Evolutionary conservation across 2,113 vertebrate species (phyloP), one percentile per base, ranked within the genome.

Genomic region (Petrocephalus microphthalmus): DNA sequence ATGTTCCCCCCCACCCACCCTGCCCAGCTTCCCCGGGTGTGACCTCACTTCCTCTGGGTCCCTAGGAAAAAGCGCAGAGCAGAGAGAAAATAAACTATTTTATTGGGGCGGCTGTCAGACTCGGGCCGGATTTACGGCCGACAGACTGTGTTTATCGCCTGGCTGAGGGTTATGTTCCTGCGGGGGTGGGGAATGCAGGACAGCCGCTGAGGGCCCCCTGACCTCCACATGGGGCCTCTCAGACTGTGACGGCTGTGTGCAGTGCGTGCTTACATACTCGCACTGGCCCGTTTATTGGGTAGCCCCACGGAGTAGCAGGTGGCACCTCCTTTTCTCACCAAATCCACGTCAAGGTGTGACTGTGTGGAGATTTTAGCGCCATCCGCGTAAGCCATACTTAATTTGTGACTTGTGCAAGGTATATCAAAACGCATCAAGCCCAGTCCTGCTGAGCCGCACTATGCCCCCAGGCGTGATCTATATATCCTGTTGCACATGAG

Each of bases 71-170:
- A 89, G 89, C 90, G 89, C 90, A 93, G 91, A 94, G 93, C 91
- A 89, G 93, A 89, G 92, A 92, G 92, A 94, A 94, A 94, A 94
- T 93, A 90, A 93, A 94, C 93, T 90, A 90, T 93, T 94, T 94
- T 94, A 94, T 93, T 94, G 93, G 11, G 92, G 91, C 90, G 92
- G 91, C 92, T 94, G 93, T 94, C 94, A 91, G 92, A 92, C 91
- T 90, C 91, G 91, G 90, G 85, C 90, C 88, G 91, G 91, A 94
- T 94, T 94, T 93, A 94, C 93, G 90, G 88, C 91, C 92, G 90
- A 91, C 91, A 94, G 93, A 94, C 93, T 91, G 91, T 89, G 91
- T 93, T 95, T 94, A 94, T 94, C 93, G 94, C 93, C 94, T 92
- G 93, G 92, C 89, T 88, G 67, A 86, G 88, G 84, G 71, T 86